phyloP scores from a whole-genome alignment of 2,888 invertebrate species.

The Neoaliturus tenellus region DNA sequence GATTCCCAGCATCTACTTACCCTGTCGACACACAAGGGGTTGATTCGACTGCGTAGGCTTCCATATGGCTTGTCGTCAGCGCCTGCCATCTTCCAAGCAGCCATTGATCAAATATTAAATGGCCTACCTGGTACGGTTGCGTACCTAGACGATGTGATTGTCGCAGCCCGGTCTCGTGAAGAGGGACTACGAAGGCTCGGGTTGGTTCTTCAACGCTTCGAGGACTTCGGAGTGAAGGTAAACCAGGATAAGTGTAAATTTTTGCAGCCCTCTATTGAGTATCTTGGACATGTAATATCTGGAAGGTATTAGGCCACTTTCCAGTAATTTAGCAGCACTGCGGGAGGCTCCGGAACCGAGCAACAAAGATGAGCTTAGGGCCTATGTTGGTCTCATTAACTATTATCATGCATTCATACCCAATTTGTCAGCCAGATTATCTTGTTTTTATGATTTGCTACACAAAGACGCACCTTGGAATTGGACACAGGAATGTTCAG shows the following conservation, averaged over 20 bases:
- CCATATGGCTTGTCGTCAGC: conserved; percentile 63
- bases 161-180: conserved; percentile 56
- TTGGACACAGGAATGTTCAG: conserved; percentile 40
- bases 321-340: conserved; percentile 47
- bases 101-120: conserved; percentile 57
- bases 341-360: conserved; percentile 31
- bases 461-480: not conserved
- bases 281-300: conserved; percentile 64
- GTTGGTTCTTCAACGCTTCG: conserved; percentile 60
- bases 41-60: conserved; percentile 60
- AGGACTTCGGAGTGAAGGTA: conserved; percentile 63
- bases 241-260: conserved; percentile 65
- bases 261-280: conserved; percentile 63
- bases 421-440: conserved; percentile 21
- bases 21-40: conserved; percentile 67
- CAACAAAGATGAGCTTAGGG: conserved; percentile 54
- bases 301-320: conserved; percentile 51
- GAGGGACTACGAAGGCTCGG: conserved; percentile 52
- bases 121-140: conserved; percentile 49
- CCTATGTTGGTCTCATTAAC: conserved; percentile 49
- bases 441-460: conserved; percentile 36
- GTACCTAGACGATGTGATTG: conserved; percentile 66
- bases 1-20: conserved; percentile 65
- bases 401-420: conserved; percentile 27
- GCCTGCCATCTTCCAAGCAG: conserved; percentile 63